Base-by-base conservation (phyloP, 2,113 vertebrate genomes). In the Cyanoderma ruficeps region DNA sequence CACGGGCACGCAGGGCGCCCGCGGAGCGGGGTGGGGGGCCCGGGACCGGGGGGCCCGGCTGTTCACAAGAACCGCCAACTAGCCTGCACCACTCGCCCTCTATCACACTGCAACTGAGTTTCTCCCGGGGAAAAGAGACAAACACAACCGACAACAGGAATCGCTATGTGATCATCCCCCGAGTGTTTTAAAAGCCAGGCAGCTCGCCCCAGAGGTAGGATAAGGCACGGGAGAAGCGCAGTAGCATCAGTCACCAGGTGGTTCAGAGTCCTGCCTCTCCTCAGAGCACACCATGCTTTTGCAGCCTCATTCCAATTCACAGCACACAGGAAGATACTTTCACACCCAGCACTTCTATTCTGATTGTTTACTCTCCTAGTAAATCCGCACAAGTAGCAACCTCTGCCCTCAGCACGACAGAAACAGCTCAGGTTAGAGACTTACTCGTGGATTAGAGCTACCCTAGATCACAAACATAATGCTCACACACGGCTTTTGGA, bases 11-110 rank as follows among this genome's bases (percentile, higher is more conserved):
- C 19, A 7, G 41, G 39, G 55, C 6, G 7, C 22, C 25, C 10
- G 3, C 3, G 7, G 55, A 5, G 9, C 0, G 44, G 10, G 24
- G 3, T 42, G 15, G 42, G 42, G 42, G 17, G 20, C 44, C 19
- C 20, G 7, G 8, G 44, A 44, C 0, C 1, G 15, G 56, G 31
- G 1, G 0, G 8, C 17, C n/a, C 0, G 44, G n/a, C 49, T 28
- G 21, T 2, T 2, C 2, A 11, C 57, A 22, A 5, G 7, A 19
- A 4, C 20, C 14, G n/a, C 27, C 75, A 8, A 1, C n/a, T 0
- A 2, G 14, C n/a, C 50, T 1, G 4, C 41, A 20, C 22, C 22
- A 1, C 10, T 21, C 9, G 7, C 7, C n/a, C 33, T 47, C 53
- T 2, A 3, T 8, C 63, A 8, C 16, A 69, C 0, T 1, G 37